Evolutionary conservation across 2,113 vertebrate genomes (phyloP), one percentile per base, ranked within the genome.

Genomic region (Campylomormyrus numenius): DNA sequence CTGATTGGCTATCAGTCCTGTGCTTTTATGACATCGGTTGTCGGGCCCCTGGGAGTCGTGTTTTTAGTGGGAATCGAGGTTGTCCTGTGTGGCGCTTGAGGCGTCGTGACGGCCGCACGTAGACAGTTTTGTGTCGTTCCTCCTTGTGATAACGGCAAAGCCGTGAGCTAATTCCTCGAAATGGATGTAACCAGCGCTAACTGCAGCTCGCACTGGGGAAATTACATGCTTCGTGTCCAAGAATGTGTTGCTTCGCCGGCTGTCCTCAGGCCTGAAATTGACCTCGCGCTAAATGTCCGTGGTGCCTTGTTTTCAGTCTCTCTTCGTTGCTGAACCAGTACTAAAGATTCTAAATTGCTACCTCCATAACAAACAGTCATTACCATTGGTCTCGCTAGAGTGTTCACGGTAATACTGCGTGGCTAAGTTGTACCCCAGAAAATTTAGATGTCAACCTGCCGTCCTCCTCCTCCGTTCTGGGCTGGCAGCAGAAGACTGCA

Each of bases 141-240:
- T 31, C 2, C 70, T 80, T 21, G 53, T 42, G 53, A 56, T 84
- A 50, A 11, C 49, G 27, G 11, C 5, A 19, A 83, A 39, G 15
- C n/a, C 49, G n/a, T 80, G 48, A 83, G 48, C 88, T 89, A 50
- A 89, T 89, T 89, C 48, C 70, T 89, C 46, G 66, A 50, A 83
- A 80, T 80, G 77, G 3, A 48, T 24, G 31, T 45, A 17, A 89
- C 88, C 46, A 21, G 19, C 19, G 19, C 24, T 35, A 89, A 80
- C 24, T 83, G 31, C 80, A 35, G 49, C 70, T 83, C 7, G 10
- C 70, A 19, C 70, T 49, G 24, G 39, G 80, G 80, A 83, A 83
- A 89, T 89, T 24, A 83, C 48, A 89, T 83, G 49, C 17, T 89
- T 52, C 31, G 17, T 27, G 39, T 53, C 46, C 48, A 89, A 80